Evolutionary conservation across 1,140 invertebrate genomes (phyloP), one percentile per base, ranked within the genome.

Genomic region (Saccostrea cuccullata): DNA sequence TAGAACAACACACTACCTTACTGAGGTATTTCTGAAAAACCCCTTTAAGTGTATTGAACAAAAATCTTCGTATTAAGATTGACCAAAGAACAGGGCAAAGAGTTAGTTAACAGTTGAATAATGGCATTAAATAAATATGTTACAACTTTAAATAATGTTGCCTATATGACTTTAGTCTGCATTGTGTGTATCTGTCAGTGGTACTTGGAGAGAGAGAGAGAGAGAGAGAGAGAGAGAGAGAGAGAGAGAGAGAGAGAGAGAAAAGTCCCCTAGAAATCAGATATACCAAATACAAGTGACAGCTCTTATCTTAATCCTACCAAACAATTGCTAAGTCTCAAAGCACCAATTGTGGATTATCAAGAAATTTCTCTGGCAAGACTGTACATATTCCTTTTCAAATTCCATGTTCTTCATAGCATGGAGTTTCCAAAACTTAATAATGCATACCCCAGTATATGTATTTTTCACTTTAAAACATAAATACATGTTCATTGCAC

Each of bases 261-360:
- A n/a, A n/a, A n/a, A n/a, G n/a, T n/a, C 11, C n/a, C 67, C 26
- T 26, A 23, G 67, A 23, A 73, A 30, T 77, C 70, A 30, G 26
- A 77, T 77, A 77, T 77, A 77, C 26, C 26, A 77, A 77, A 77
- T 77, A 30, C 70, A 30, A 26, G 70, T 77, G 70, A 77, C 70
- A 77, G 36, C 26, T 77, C 26, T 77, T 77, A 77, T 77, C 70
- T 77, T 30, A 77, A 77, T 77, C 70, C 70, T 26, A 11, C 30
- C 70, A 30, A 77, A 77, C 70, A 77, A 77, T 12, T 77, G 70
- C 26, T 20, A 77, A 77, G 70, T 26, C 70, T 77, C 23, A 30
- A 77, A 77, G 26, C 30, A 77, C 70, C 70, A 77, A 30, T 15
- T 77, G 70, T 77, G 36, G 70, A 30, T 77, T 40, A 30, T 77